Evolutionary conservation across 2,113 vertebrate species (phyloP), one percentile per base, ranked within the genome.

Genomic region (Petromus typicus): DNA sequence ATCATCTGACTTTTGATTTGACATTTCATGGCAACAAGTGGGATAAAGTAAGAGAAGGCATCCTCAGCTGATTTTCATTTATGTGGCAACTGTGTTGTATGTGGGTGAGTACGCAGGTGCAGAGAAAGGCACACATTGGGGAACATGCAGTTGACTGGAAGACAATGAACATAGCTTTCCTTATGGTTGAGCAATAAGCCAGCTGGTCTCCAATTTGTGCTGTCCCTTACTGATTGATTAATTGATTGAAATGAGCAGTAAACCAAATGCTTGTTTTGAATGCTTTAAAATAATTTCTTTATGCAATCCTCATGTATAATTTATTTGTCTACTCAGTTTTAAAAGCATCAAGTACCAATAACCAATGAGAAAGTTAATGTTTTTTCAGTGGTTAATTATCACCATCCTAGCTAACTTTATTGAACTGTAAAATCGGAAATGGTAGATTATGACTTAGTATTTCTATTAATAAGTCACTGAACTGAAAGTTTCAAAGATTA

Each of bases 251-350:
- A 89, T 6, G 75, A 78, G 11, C 23, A 85, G 22, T 78, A 90
- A 96, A 82, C 6, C 82, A 67, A 85, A 93, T 87, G 51, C 75
- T 83, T 89, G 87, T 75, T 97, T 92, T 69, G 63, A 63, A 84
- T 92, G 54, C 18, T 25, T 89, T 96, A 63, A 91, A 94, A 82
- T 57, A 89, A 85, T 71, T 86, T 71, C 34, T 89, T 94, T 69
- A 93, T 37, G 61, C 32, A 91, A 27, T 83, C 45, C 51, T 95
- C 75, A 54, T 69, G 79, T 45, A 18, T 63, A 97, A 89, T 96
- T 92, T 90, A 89, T 88, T 81, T 92, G 11, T 93, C 95, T 86
- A 89, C 43, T 95, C 93, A 69, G 4, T 71, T 96, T 25, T 76
- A 87, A 69, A 67, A 32, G 34, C 30, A 91, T 48, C 5, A 64